A percentile compares a stretch with the other conserved stretches of the same genome.
Evolutionary conservation across 2,113 vertebrate genomes (phyloP).

Genomic region (Argyrosomus japonicus): DNA sequence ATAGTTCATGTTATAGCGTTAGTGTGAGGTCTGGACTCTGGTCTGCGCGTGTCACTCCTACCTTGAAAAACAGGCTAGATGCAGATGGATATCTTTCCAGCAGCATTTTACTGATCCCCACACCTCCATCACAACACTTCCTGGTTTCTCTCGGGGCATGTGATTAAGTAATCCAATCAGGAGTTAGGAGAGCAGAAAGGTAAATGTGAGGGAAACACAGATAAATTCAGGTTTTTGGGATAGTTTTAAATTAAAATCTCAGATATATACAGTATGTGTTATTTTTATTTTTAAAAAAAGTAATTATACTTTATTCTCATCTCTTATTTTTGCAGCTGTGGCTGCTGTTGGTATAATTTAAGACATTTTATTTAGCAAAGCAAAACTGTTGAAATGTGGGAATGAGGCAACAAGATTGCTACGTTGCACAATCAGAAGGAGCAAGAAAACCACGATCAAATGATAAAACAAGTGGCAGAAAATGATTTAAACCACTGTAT

Average conservation of each 20-base stretch:
- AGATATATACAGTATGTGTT: too few species aligned
- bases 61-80: not conserved
- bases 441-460: not conserved
- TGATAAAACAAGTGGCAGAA: not conserved
- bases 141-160: conserved; percentile 21
- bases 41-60: not conserved
- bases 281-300: too few species aligned
- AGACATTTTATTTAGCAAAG: not conserved
- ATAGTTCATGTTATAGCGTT: not conserved
- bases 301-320: too few species aligned
- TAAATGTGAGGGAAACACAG: not conserved
- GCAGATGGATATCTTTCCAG: not conserved
- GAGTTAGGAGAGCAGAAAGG: not conserved
- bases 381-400: not conserved
- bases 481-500: not conserved
- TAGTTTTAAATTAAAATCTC: not conserved
- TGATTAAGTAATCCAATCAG: conserved; percentile 28
- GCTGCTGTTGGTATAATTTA: not conserved
- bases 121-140: conserved; percentile 3
- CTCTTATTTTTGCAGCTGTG: not conserved
- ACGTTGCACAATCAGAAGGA: not conserved
- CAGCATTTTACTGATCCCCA: not conserved
- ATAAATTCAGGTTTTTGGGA: not conserved
- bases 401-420: not conserved
- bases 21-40: not conserved